Evolutionary conservation across 2,113 vertebrate genomes (phyloP), one percentile per base, ranked within the genome.

Genomic region (Neomonachus schauinslandi): DNA sequence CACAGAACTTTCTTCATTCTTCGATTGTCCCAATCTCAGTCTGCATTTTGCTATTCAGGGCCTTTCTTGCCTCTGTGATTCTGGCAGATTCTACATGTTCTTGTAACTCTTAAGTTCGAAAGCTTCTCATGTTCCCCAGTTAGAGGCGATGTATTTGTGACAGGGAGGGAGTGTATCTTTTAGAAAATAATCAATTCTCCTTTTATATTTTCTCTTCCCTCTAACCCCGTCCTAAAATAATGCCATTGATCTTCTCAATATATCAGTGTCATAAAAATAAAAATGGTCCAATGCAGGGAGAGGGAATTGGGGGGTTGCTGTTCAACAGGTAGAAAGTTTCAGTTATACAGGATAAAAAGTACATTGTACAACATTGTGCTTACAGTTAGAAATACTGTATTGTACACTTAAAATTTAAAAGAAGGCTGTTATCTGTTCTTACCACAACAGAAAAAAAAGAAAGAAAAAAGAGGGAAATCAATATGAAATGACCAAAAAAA

Each of bases 141-240:
- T 83, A 21, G 72, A 55, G 1, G 24, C 1, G 59, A 18, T 42
- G 16, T 61, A 19, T 76, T 33, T 36, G 4, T n/a, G 49, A 57
- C 4, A 33, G 9, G 11, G 12, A 91, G 26, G 57, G 59, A 89
- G 22, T 14, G 19, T 59, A 63, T 33, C 76, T 91, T 83, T 87
- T 7, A 91, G 65, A 94, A 89, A 93, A 53, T 8, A 81, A 80
- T 36, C 49, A 46, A 4, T 49, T 91, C 31, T 82, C 46, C 11
- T 71, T 26, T 91, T n/a, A 33, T 5, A 76, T 9, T 81, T 67
- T 79, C 3, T 87, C 61, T 80, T 33, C 89, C 51, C 28, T 28
- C 65, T 28, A 21, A 4, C 8, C 49, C 33, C 57, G 14, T 89
- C 22, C 76, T 91, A 72, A 92, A 51, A 91, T 61, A 91, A 97